These are phyloP conservation scores for Vanessa atalanta DNA, from an alignment of 1,140 invertebrate species.

Conservation along the genomic window DNA sequence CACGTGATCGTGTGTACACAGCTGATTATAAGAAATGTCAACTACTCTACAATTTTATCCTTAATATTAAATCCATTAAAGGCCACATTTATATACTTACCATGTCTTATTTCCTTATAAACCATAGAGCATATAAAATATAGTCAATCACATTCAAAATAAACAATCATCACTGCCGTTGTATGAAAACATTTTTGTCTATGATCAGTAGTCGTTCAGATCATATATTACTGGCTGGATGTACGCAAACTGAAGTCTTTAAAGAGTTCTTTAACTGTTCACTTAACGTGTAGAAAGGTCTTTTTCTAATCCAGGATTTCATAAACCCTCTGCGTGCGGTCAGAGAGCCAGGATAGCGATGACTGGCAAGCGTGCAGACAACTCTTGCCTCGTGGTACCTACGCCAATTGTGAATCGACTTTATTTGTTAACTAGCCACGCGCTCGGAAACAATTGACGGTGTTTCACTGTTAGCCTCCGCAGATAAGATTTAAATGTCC, in stretches of 20 bases:
- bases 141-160: slow-evolving; percentile 22
- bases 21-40: slow-evolving; percentile 21
- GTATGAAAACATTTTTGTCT: slow-evolving; percentile 23
- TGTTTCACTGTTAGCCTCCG: slow-evolving; percentile 62
- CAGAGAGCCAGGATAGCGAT: slow-evolving; percentile 65
- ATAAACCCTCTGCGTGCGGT: slow-evolving; percentile 49
- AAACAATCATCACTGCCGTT: slow-evolving; percentile 29
- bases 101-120: slow-evolving; percentile 21
- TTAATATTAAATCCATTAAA: neutral
- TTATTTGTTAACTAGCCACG: slow-evolving; percentile 78
- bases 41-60: neutral
- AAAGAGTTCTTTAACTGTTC: slow-evolving; percentile 8
- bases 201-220: slow-evolving; percentile 1
- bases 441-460: slow-evolving; percentile 77
- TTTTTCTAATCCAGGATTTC: slow-evolving; percentile 34
- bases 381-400: slow-evolving; percentile 63
- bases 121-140: slow-evolving; percentile 15
- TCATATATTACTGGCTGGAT: slow-evolving; percentile 8
- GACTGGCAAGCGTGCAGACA: slow-evolving; percentile 62
- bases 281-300: slow-evolving; percentile 22
- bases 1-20: slow-evolving; percentile 31
- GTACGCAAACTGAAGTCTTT: neutral
- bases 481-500: slow-evolving; percentile 71
- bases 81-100: slow-evolving; percentile 19
- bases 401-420: slow-evolving; percentile 73